A percentile compares a stretch with the other conserved stretches of the same genome.
Evolutionary conservation across 2,888 invertebrate species (phyloP).

Genomic region (Blastobasis adustella): DNA sequence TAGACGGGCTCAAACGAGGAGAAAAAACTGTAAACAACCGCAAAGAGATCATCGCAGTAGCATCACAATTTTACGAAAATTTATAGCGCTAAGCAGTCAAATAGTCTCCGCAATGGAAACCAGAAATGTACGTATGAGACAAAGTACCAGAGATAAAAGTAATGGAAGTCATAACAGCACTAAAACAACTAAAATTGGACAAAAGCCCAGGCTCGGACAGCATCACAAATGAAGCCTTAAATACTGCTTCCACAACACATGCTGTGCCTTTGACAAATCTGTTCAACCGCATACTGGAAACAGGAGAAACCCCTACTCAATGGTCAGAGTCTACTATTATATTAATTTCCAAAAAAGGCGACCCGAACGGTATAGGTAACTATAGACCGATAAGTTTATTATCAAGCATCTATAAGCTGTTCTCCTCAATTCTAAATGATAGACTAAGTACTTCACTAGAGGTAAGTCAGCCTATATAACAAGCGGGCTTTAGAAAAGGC

Average conservation of each 20-base stretch:
- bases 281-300: neutral
- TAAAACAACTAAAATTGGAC: conserved; percentile 5
- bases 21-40: conserved; percentile 2
- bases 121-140: neutral
- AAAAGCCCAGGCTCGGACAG: conserved; percentile 10
- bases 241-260: neutral
- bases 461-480: neutral
- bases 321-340: conserved; percentile 13
- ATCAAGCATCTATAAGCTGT: no score
- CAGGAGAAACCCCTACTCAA: neutral
- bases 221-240: conserved; percentile 10
- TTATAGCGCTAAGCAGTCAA: neutral
- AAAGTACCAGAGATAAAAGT: neutral
- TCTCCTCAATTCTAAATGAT: no score
- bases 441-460: neutral
- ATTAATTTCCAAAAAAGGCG: conserved; percentile 8
- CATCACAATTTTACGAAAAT: conserved; percentile 10
- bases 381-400: conserved; percentile 2
- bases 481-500: conserved; percentile 7
- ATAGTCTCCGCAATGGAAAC: neutral
- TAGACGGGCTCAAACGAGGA: conserved; percentile 8
- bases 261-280: neutral
- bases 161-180: neutral
- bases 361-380: conserved; percentile 5
- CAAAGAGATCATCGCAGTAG: conserved; percentile 4